Evolutionary conservation across 92 coral and sea anemone species (phyloP).

Genomic region (Anthopleura xanthogrammica): DNA sequence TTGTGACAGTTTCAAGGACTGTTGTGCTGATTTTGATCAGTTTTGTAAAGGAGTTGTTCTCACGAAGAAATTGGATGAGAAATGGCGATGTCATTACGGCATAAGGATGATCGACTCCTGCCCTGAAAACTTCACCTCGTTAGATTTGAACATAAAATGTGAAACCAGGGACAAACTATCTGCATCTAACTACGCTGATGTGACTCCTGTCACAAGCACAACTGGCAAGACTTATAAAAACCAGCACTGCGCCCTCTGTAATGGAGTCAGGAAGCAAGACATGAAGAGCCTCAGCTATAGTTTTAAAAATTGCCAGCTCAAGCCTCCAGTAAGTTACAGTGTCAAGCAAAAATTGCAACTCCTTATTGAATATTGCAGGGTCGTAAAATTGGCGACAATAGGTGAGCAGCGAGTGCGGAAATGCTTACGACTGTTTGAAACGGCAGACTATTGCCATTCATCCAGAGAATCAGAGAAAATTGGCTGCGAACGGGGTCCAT

Average conservation of each 20-base stretch:
- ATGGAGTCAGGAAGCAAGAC: slow-evolving; percentile 6
- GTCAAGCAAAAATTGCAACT: background rate
- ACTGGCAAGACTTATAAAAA: slow-evolving; percentile 29
- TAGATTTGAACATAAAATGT: background rate
- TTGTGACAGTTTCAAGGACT: slow-evolving; percentile 15
- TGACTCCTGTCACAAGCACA: slow-evolving; percentile 18
- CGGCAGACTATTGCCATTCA: background rate
- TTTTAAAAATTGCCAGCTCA: slow-evolving; percentile 7
- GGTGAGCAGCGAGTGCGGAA: background rate
- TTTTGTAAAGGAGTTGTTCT: slow-evolving; percentile 12
- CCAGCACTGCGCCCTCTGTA: slow-evolving; percentile 29
- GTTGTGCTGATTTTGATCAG: slow-evolving; percentile 24
- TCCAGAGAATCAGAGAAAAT: background rate
- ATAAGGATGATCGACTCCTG: slow-evolving; percentile 33
- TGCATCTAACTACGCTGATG: slow-evolving; percentile 12
- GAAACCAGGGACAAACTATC: background rate
- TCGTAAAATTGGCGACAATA: background rate
- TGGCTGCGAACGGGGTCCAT: background rate
- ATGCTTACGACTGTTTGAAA: background rate
- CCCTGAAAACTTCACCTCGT: slow-evolving; percentile 9
- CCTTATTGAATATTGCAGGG: background rate
- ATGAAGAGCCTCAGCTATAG: background rate
- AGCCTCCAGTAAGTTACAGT: slow-evolving; percentile 26
- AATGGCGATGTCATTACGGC: slow-evolving; percentile 4
- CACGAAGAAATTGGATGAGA: background rate